Base-by-base conservation (phyloP, 2,113 vertebrate genomes). In the Seriola quinqueradiata region DNA sequence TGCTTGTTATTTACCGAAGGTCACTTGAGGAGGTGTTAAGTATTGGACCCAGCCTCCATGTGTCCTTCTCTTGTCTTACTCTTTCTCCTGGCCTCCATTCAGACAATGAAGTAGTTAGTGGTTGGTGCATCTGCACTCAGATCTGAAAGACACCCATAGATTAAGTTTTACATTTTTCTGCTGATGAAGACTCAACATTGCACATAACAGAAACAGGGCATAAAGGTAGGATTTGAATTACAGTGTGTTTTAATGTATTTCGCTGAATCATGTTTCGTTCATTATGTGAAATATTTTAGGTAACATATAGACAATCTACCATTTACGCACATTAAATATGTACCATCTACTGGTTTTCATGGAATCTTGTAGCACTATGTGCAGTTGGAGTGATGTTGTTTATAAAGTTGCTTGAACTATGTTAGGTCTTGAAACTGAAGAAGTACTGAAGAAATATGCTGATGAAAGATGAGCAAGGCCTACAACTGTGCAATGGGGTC, bases 21-120 rank as follows among this genome's bases (percentile, higher is more conserved):
- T 92, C 82, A 87, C 89, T 94, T 92, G 92, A 93, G 90, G 89
- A 92, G 91, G 91, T 91, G 93, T 85, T 85, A 75, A 90, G 82
- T 70, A 78, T 83, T 74, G 50, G 87, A 75, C 42, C 89, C 86
- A 73, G 92, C 87, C 90, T 90, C 89, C 83, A 79, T 81, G 59
- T 60, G 86, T 87, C 76, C 90, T 90, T 83, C 40, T 50, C 54
- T 63, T 75, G 70, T 87, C 88, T 91, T 92, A 68, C 38, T 36
- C 50, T 63, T 76, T 84, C 66, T 89, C 40, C 79, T 89, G 65
- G 77, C 58, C 65, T 79, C 42, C 87, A 90, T 76, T 90, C 75
- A 76, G 60, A 79, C 72, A 36, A 14, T 77, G 54, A 77, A 73
- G 28, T 28, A 60, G 83, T 63, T 14, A 11, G 74, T 46, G 58